These are phyloP conservation scores for Cryptosula pallasiana DNA, from an alignment of 2,888 invertebrate genomes.

Conservation along the genomic window DNA sequence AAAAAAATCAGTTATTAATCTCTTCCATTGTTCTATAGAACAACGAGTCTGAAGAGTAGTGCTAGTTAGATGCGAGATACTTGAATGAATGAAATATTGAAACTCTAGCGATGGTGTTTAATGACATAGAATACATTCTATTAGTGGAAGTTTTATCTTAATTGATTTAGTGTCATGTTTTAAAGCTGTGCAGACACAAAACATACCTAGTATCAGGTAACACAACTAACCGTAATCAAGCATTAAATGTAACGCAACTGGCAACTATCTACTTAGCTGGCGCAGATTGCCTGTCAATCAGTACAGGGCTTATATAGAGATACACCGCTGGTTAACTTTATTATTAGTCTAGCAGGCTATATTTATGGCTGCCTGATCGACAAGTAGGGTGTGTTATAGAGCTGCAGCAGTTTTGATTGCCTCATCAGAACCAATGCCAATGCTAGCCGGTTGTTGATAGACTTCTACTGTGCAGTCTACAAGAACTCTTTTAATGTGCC, in stretches of 20 bases:
- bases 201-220: neutral
- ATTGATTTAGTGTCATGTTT: constrained; percentile 21
- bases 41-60: neutral
- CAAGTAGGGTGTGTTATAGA: no score
- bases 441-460: no score
- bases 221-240: neutral
- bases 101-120: neutral
- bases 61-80: neutral
- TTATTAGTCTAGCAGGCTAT: no score
- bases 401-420: no score
- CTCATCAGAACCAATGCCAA: no score
- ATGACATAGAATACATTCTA: neutral
- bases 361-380: no score
- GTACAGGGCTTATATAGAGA: no score
- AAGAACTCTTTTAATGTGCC: no score
- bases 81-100: neutral
- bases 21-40: neutral
- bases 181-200: neutral
- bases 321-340: no score
- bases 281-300: no score
- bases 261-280: neutral
- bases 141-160: neutral
- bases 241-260: neutral
- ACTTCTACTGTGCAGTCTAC: no score
- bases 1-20: neutral